These are phyloP conservation scores for Calyptommatus sinebrachiatus DNA, from an alignment of 2,113 vertebrate species.

Conservation along the genomic window DNA sequence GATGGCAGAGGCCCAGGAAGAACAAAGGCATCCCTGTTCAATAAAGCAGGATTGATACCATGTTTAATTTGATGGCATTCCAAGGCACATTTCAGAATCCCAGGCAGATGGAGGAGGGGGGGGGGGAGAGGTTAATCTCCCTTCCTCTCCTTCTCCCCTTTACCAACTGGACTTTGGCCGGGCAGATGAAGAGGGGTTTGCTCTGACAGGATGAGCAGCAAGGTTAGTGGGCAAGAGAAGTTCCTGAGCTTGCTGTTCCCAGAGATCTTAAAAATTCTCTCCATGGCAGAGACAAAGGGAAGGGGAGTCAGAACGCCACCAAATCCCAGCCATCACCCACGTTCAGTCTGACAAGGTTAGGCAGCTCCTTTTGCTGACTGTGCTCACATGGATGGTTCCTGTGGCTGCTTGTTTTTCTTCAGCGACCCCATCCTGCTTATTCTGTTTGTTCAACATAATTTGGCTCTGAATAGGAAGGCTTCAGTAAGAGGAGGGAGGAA, in stretches of 20 bases:
- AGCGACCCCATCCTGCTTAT: conserved; percentile 23
- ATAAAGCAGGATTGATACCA: not conserved
- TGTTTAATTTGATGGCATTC: not conserved
- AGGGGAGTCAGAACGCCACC: not conserved
- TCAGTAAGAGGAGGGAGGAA: conserved; percentile 21
- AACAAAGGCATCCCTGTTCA: not conserved
- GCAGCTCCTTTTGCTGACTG: not conserved
- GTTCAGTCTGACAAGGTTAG: not conserved
- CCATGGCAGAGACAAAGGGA: not conserved
- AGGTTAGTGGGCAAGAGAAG: not conserved
- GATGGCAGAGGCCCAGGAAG: not conserved
- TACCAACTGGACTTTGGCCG: not conserved
- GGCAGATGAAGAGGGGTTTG: not conserved
- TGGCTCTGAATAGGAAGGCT: conserved; percentile 49
- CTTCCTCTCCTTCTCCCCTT: not conserved
- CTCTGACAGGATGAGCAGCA: conserved; percentile 20
- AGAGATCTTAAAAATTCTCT: conserved; percentile 7
- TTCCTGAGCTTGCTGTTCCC: not conserved
- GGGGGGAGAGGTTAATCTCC: no score
- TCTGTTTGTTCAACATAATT: conserved; percentile 49
- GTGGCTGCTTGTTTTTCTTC: conserved; percentile 18
- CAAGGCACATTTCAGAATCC: not conserved
- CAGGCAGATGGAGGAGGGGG: not conserved
- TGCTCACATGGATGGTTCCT: not conserved
- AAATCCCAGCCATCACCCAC: conserved; percentile 2